phyloP scores from a whole-genome alignment of 1,140 invertebrate species.

The Drosophila repletoides region DNA sequence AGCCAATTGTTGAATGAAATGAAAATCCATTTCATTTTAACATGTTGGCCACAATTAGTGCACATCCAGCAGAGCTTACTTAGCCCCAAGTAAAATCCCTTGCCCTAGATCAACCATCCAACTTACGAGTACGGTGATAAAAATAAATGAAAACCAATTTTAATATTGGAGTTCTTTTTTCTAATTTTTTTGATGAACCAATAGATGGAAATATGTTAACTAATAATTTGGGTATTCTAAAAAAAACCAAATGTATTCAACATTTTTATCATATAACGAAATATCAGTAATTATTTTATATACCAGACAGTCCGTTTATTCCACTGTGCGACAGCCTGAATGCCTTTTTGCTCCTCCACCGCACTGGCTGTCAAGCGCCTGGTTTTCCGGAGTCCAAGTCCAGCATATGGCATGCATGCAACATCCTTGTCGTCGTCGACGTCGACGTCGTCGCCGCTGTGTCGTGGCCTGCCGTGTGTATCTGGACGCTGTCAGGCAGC shows the following conservation, averaged over 20 bases:
- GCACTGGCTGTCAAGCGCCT: slow-evolving; percentile 55
- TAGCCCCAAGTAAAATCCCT: slow-evolving; percentile 21
- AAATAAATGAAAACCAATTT: too few relatives aligned
- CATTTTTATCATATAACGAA: too few relatives aligned
- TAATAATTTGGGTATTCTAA: too few relatives aligned
- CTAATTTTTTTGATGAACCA: too few relatives aligned
- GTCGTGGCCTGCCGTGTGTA: slow-evolving; percentile 35
- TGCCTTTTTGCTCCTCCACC: too few relatives aligned
- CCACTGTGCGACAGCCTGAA: slow-evolving; percentile 5
- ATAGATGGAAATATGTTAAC: too few relatives aligned
- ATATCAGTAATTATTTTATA: too few relatives aligned
- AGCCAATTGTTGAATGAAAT: slow-evolving; percentile 76
- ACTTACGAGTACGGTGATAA: too few relatives aligned
- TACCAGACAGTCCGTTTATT: background rate
- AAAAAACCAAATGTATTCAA: too few relatives aligned
- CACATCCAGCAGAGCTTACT: slow-evolving; percentile 59
- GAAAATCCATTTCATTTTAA: slow-evolving; percentile 82
- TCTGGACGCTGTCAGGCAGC: slow-evolving; percentile 76
- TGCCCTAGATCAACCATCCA: slow-evolving; percentile 8
- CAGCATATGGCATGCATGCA: slow-evolving; percentile 63
- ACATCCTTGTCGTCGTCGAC: slow-evolving; percentile 26
- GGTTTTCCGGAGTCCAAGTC: slow-evolving; percentile 7
- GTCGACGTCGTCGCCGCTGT: slow-evolving; percentile 22
- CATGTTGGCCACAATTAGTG: slow-evolving; percentile 81
- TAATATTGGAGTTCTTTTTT: too few relatives aligned